Percentiles rank a stretch among this genome's conserved stretches.
Evolutionary conservation across 2,888 invertebrate species (phyloP).

Genomic region (Agrotis segetum): DNA sequence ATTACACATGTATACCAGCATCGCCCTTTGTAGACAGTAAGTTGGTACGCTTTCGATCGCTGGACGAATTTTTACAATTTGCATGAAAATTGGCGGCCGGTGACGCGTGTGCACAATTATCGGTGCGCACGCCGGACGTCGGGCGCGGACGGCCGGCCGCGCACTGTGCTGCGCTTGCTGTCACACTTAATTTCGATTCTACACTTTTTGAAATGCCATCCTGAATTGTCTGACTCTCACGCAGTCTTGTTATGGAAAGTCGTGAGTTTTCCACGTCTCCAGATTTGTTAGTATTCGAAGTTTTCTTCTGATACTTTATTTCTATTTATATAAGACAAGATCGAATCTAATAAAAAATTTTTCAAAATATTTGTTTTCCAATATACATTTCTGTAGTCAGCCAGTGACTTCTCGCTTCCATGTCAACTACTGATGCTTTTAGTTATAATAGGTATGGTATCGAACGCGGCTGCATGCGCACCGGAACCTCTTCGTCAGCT

Average conservation of each 20-base stretch:
- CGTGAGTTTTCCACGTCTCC: not conserved
- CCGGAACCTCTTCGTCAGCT: constrained; percentile 49
- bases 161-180: constrained; percentile 42
- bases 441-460: constrained; percentile 2
- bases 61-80: constrained; percentile 72
- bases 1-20: constrained; percentile 7
- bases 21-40: constrained; percentile 31
- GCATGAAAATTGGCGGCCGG: constrained; percentile 75
- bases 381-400: not conserved
- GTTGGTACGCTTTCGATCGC: constrained; percentile 42
- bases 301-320: not conserved
- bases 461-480: constrained; percentile 2
- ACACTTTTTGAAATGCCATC: constrained; percentile 25
- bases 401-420: not conserved
- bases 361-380: too few species aligned
- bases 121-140: constrained; percentile 60
- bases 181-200: constrained; percentile 46
- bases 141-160: constrained; percentile 28
- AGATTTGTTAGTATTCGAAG: not conserved
- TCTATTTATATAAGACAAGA: not conserved
- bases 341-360: too few species aligned
- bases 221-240: constrained; percentile 34
- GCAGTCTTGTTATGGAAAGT: not conserved
- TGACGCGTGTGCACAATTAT: constrained; percentile 81
- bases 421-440: not conserved